These are phyloP conservation scores for Ceyx margarethae DNA, from an alignment of 2,113 vertebrate species.

Conservation along the genomic window DNA sequence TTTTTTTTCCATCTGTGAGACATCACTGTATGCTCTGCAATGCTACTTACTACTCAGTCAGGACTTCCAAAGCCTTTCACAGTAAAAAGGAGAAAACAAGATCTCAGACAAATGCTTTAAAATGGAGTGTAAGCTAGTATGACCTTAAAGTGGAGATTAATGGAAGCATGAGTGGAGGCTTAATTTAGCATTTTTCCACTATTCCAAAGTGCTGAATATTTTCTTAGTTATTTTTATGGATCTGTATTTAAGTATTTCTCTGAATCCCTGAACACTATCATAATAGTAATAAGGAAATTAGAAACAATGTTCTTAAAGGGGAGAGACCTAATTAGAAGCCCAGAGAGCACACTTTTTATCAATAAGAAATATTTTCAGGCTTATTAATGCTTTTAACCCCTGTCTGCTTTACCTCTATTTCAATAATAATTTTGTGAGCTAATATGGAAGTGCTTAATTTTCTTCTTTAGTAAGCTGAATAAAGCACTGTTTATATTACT, in stretches of 20 bases:
- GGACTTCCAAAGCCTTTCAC: neutral
- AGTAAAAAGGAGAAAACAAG: neutral
- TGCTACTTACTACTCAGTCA: neutral
- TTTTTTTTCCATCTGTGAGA: neutral
- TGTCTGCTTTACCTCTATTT: neutral
- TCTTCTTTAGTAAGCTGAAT: neutral
- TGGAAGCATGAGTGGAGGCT: neutral
- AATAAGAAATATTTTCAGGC: neutral
- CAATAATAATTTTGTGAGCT: neutral
- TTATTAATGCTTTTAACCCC: neutral
- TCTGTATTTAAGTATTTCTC: neutral
- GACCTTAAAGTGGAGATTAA: neutral
- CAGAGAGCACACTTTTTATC: neutral
- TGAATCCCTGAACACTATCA: neutral
- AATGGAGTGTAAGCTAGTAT: neutral
- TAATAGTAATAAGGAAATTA: neutral
- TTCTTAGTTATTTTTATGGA: neutral
- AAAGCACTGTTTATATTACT: neutral
- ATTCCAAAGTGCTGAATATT: neutral
- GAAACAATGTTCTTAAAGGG: neutral
- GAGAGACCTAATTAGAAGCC: neutral
- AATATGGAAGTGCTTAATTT: neutral
- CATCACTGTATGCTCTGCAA: neutral
- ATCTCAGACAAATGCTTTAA: neutral
- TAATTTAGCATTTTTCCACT: neutral